phyloP scores from a whole-genome alignment of 2,888 invertebrate genomes.

The Rhorus exstirpatorius region DNA sequence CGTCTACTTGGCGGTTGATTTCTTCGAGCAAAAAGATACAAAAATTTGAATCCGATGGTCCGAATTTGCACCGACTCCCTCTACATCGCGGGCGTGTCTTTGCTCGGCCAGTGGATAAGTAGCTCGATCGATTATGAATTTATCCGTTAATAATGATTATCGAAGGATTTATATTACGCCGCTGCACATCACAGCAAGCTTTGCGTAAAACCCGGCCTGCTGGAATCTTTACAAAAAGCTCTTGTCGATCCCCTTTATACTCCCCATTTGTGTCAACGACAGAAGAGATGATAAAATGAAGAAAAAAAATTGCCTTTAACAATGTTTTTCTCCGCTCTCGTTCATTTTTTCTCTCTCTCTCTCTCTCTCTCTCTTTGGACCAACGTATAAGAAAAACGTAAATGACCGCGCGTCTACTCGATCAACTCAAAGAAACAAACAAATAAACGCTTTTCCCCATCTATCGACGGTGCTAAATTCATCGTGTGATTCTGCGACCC shows the following conservation, averaged over 20 bases:
- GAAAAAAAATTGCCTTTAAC: neutral
- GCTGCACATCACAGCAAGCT: conserved; percentile 23
- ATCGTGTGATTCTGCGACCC: neutral
- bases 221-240: conserved; percentile 18
- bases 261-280: conserved; percentile 26
- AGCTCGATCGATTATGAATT: conserved; percentile 58
- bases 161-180: conserved; percentile 37
- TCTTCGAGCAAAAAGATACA: no score
- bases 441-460: neutral
- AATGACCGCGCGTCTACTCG: neutral
- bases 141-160: conserved; percentile 62
- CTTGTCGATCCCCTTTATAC: conserved; percentile 19
- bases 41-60: neutral
- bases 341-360: neutral
- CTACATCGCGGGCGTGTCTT: conserved; percentile 28
- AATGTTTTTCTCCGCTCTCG: neutral
- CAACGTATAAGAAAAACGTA: conserved; percentile 16
- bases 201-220: neutral
- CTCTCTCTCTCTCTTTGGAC: conserved; percentile 1
- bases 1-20: no score
- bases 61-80: neutral
- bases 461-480: neutral
- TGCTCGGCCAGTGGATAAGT: conserved; percentile 52
- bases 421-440: neutral
- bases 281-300: conserved; percentile 28